Evolutionary conservation across 2,888 invertebrate species (phyloP).

Genomic region (Empis stercorea): DNA sequence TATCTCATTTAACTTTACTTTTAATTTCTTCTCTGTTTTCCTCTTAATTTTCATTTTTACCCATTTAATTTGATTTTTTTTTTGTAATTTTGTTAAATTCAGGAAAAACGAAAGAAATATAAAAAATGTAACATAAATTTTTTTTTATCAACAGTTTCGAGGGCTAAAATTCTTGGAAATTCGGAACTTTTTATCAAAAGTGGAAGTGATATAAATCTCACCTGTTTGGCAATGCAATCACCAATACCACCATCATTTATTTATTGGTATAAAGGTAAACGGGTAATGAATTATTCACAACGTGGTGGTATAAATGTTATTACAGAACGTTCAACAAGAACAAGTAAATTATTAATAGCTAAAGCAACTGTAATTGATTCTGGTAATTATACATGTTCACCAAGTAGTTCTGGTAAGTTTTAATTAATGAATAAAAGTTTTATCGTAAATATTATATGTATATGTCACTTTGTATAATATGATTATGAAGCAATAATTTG

Average conservation of each 20-base stretch:
- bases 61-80: no score
- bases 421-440: no score
- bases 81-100: no score
- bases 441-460: no score
- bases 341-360: slow-evolving; percentile 75
- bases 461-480: no score
- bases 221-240: slow-evolving; percentile 72
- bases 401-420: slow-evolving; percentile 54
- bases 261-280: slow-evolving; percentile 75
- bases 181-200: slow-evolving; percentile 80
- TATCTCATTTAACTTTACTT: no score
- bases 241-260: slow-evolving; percentile 57
- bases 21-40: no score
- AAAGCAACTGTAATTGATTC: slow-evolving; percentile 74
- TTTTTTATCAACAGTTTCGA: slow-evolving; percentile 52
- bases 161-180: slow-evolving; percentile 79
- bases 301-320: slow-evolving; percentile 81
- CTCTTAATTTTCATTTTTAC: no score
- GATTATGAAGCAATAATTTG: no score
- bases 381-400: slow-evolving; percentile 80
- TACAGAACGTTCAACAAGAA: slow-evolving; percentile 75
- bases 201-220: slow-evolving; percentile 87
- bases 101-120: no score
- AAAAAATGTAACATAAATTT: not conserved
- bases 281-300: slow-evolving; percentile 76